Evolutionary conservation across 2,113 vertebrate genomes (phyloP), one percentile per base, ranked within the genome.

Genomic region (Agelaius tricolor): DNA sequence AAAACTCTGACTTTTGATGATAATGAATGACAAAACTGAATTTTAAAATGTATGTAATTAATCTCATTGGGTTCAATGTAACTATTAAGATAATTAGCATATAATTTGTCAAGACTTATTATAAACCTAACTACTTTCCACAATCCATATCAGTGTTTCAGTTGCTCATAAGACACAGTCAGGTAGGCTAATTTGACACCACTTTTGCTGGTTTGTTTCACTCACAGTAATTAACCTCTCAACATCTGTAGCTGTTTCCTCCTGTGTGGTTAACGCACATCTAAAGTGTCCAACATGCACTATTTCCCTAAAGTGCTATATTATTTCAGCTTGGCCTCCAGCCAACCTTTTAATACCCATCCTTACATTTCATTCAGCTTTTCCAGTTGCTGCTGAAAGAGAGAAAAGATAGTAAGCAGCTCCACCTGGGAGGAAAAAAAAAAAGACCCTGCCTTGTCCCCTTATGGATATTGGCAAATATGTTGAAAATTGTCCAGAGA

Each of bases 151-250:
- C 68, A 54, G 16, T 52, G 21, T 74, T 94, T 78, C 73, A 26
- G 61, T 39, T 73, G 66, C 59, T 85, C 26, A 16, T 35, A 69
- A 85, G 66, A 57, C 57, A 55, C 31, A 69, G 57, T 15, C 65
- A 94, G 89, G 87, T 43, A 47, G 27, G 55, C 37, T 76, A 86
- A 86, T 82, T 81, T 92, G 76, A 87, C 39, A 83, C 13, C 23
- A 52, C 35, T 19, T 76, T 87, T 84, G 41, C 49, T 88, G 58
- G n/a, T 89, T 78, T 61, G 58, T 87, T 84, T 90, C 55, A 49
- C 23, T 73, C 37, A 12, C 14, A 73, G 39, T 84, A 93, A 95
- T 96, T 96, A 97, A 95, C 87, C 65, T 96, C 39, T 65, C 87
- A 83, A 80, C 91, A 90, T 84, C 49, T 90, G 76, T 74, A 79